Base-by-base conservation (phyloP, 2,113 vertebrate genomes). In the Elachura formosa region DNA sequence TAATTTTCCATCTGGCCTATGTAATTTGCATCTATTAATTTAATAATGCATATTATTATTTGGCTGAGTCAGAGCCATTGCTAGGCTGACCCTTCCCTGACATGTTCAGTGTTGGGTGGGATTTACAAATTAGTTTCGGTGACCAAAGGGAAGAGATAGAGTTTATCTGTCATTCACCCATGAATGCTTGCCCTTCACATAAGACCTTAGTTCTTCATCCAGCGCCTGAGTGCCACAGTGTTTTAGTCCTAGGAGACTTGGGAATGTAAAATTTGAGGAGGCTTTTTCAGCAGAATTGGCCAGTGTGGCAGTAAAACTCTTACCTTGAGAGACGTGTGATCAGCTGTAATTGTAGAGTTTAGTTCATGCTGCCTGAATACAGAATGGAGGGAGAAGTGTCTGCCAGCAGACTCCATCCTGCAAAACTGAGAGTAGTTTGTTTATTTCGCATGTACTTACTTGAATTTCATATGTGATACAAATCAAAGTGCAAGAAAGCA, bases 361-460 rank as follows among this genome's bases (percentile, higher is more conserved):
- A 91, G 66, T 34, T 55, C 48, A 43, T 36, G 43, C 46, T 21
- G 4, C 20, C 14, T 23, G 51, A 66, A 28, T 10, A 38, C 49
- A 67, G 45, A 62, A 48, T 9, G 21, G 20, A 74, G 46, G 16
- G 51, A 46, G 40, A 36, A 84, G 34, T 29, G 21, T 19, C 81
- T 4, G 0, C 25, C 8, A 15, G 29, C 38, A 78, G 43, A 15
- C 13, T 89, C 31, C 0, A 0, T 66, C 46, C 61, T 38, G 41
- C 40, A 24, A 54, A 68, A 18, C 0, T 1, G n/a, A 68, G 61
- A 74, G 25, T n/a, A 34, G 31, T 67, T 74, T 49, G 12, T 51
- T 84, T 63, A 23, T 41, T 66, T 36, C 78, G 59, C 69, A 16
- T 49, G 38, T 38, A 20, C 13, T 58, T 28, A 8, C 11, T 59